Evolutionary conservation across 2,888 invertebrate genomes (phyloP).

Genomic region (Ceraclea dissimilis): DNA sequence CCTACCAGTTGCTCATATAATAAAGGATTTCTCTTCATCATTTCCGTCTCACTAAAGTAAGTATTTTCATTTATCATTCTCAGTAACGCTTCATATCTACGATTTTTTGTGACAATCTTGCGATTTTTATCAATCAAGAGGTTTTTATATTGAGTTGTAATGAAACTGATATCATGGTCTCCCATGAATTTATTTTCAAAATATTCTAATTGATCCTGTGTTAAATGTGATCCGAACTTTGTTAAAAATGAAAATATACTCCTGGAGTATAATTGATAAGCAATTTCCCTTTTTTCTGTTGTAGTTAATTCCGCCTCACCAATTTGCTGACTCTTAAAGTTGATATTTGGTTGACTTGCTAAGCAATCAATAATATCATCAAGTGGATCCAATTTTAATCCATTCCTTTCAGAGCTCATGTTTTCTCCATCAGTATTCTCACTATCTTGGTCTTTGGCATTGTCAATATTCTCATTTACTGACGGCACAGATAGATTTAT

Average conservation of each 20-base stretch:
- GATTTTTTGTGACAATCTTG: slow-evolving; percentile 60
- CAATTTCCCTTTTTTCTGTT: slow-evolving; percentile 63
- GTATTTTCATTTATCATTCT: slow-evolving; percentile 57
- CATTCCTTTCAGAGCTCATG: too few relatives aligned
- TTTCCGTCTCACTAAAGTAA: slow-evolving; percentile 88
- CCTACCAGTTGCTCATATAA: slow-evolving; percentile 87
- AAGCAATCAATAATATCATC: slow-evolving; percentile 56
- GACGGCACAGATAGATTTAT: too few relatives aligned
- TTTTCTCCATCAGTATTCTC: too few relatives aligned
- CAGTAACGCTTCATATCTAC: slow-evolving; percentile 75
- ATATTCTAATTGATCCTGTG: slow-evolving; percentile 59
- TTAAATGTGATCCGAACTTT: slow-evolving; percentile 68
- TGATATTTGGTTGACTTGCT: slow-evolving; percentile 51
- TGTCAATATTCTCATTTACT: too few relatives aligned
- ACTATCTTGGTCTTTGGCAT: too few relatives aligned
- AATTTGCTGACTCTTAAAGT: slow-evolving; percentile 77
- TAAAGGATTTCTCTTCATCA: slow-evolving; percentile 87
- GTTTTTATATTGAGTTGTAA: slow-evolving; percentile 53
- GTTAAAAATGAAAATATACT: slow-evolving; percentile 65
- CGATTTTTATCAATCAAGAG: slow-evolving; percentile 47
- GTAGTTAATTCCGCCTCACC: slow-evolving; percentile 66
- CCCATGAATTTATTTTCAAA: slow-evolving; percentile 45
- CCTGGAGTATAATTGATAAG: slow-evolving; percentile 52
- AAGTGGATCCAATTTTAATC: slow-evolving; percentile 34
- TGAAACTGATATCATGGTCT: slow-evolving; percentile 52